phyloP scores from a whole-genome alignment of 2,888 invertebrate genomes.

The Lasioglossum lativentre region DNA sequence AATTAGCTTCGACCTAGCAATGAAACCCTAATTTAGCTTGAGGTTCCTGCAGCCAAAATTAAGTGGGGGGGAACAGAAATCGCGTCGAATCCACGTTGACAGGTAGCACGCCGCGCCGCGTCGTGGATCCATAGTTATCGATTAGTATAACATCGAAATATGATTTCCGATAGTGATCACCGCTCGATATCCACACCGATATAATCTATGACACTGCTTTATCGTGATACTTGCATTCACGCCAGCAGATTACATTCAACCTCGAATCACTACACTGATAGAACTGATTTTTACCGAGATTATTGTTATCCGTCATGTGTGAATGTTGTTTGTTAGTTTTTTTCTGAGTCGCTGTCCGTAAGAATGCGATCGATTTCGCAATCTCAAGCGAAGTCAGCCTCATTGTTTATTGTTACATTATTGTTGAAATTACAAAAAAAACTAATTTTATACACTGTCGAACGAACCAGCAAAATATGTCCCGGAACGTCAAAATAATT shows the following conservation, averaged over 20 bases:
- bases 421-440: too few relatives aligned
- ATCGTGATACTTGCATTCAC: background rate
- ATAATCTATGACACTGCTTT: background rate
- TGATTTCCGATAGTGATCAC: background rate
- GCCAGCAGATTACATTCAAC: background rate
- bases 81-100: background rate
- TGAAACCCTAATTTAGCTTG: constrained; percentile 8
- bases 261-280: background rate
- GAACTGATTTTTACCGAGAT: background rate
- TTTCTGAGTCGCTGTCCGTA: background rate
- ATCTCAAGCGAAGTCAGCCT: background rate
- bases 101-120: background rate
- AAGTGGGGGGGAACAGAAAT: background rate
- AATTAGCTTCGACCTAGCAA: constrained; percentile 16
- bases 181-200: background rate
- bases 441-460: too few relatives aligned
- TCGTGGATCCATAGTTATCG: background rate
- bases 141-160: background rate
- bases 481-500: background rate
- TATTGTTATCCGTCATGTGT: background rate
- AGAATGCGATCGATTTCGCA: background rate
- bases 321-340: background rate
- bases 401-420: too few relatives aligned
- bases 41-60: constrained; percentile 6
- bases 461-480: too few relatives aligned